A percentile compares a stretch with the other conserved stretches of the same genome.
These are phyloP conservation scores for Aphis gossypii DNA, from an alignment of 1,140 invertebrate genomes.

Conservation along the genomic window DNA sequence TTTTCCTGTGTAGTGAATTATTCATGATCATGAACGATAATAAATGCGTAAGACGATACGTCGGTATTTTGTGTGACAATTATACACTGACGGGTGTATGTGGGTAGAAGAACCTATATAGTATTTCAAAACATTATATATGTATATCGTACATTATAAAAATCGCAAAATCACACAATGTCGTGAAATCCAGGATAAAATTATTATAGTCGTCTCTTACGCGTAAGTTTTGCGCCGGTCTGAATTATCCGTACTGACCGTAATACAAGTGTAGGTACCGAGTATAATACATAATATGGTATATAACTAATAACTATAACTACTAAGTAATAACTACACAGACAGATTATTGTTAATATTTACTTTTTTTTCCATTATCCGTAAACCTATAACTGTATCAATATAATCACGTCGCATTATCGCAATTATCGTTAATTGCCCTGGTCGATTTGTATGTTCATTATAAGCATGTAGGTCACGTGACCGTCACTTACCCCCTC, in stretches of 20 bases:
- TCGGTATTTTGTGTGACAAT: background rate
- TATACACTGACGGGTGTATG: background rate
- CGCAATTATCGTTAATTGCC: background rate
- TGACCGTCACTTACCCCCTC: background rate
- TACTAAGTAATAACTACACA: background rate
- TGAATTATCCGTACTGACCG: background rate
- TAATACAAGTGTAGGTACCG: background rate
- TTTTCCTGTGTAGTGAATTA: background rate
- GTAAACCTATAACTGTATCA: background rate
- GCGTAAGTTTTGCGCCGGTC: background rate
- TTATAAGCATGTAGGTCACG: background rate
- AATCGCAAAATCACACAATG: background rate
- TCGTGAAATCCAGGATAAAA: conserved; percentile 7
- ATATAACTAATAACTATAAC: background rate
- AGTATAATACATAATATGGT: background rate
- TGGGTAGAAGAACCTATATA: background rate
- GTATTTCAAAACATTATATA: background rate
- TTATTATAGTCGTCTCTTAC: background rate
- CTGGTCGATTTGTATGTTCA: background rate
- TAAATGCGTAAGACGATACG: background rate
- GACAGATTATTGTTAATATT: background rate
- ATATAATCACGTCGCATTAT: background rate
- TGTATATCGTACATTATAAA: background rate
- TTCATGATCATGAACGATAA: background rate
- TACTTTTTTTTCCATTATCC: background rate